Base-by-base conservation (phyloP, 1,140 invertebrate genomes). In the Magallana angulata region DNA sequence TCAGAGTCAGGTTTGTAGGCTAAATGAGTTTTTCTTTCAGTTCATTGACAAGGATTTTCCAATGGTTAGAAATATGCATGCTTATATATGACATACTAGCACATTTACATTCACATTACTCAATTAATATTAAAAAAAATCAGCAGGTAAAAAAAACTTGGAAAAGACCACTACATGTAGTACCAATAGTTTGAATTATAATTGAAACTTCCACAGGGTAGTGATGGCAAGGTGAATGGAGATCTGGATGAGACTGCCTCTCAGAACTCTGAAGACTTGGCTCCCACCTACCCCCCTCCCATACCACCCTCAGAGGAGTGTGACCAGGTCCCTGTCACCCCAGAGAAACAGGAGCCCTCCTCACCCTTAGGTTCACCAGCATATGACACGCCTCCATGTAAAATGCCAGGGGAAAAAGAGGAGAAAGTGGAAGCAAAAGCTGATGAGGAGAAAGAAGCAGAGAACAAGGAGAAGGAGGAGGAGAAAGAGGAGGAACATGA, bases 211-310 rank as follows among this genome's bases (percentile, higher is more conserved):
- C 12, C 8, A n/a, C 36, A 84, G 58, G 57, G 58, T 12, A 85
- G 83, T 30, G 90, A 87, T 12, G n/a, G 24, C 16, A 89, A 90
- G 81, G 86, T 89, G 12, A 90, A 86, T 68, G 88, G 84, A 48
- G 86, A 89, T 6, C 57, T 84, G 12, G 80, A 71, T 9, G 87
- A 89, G 12, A 68, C 58, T 1, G n/a, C 11, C 7, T 24, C 84
- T 18, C 68, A 64, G 36, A 58, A 82, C 14, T 58, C 83, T 11
- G 59, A 60, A 64, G 84, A 87, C 18, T 68, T 36, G 48, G 84
- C 80, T 4, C 89, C 89, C 7, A 68, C 84, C 16, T 85, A 90
- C 80, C 83, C 87, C 6, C 89, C 87, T 12, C 86, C 89, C 18
- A n/a, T 83, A 58, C 89, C 89, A 7, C 88, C 88, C 58, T 5